phyloP scores from a whole-genome alignment of 2,888 invertebrate genomes.

The Masnerella sp. region DNA sequence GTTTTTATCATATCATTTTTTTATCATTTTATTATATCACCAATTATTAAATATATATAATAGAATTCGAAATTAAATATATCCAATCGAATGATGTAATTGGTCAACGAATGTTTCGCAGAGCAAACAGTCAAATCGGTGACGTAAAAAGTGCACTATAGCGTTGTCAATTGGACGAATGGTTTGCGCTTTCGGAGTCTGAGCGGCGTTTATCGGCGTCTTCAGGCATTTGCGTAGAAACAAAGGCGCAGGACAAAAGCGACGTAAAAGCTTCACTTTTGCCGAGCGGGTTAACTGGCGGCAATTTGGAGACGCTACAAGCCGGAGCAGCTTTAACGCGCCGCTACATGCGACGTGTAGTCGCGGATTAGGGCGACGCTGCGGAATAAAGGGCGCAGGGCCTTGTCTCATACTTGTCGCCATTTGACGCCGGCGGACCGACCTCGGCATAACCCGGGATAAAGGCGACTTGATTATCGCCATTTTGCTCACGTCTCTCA shows the following conservation, averaged over 20 bases:
- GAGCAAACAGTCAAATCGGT: too few species aligned
- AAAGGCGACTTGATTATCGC: slow-evolving; percentile 49
- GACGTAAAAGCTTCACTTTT: slow-evolving; percentile 44
- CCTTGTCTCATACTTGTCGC: slow-evolving; percentile 22
- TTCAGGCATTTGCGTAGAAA: slow-evolving; percentile 19
- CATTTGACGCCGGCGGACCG: not conserved
- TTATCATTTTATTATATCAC: too few species aligned
- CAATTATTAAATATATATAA: too few species aligned
- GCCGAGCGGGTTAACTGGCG: slow-evolving; percentile 28
- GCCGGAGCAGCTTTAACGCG: slow-evolving; percentile 36
- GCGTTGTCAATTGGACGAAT: too few species aligned
- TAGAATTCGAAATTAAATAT: too few species aligned
- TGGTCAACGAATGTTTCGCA: too few species aligned
- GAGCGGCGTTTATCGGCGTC: slow-evolving; percentile 1
- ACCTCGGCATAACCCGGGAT: slow-evolving; percentile 27
- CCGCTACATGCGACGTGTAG: slow-evolving; percentile 33
- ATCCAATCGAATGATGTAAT: too few species aligned
- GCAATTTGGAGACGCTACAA: slow-evolving; percentile 42
- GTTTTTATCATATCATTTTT: too few species aligned
- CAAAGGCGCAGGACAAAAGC: slow-evolving; percentile 37
- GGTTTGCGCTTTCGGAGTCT: too few species aligned
- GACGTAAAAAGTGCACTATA: too few species aligned
- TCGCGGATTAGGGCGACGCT: slow-evolving; percentile 43
- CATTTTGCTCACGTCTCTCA: slow-evolving; percentile 35
- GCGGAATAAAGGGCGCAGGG: slow-evolving; percentile 34